phyloP scores from a whole-genome alignment of 2,797 vertebrate genomes.

The Parambassis ranga region DNA sequence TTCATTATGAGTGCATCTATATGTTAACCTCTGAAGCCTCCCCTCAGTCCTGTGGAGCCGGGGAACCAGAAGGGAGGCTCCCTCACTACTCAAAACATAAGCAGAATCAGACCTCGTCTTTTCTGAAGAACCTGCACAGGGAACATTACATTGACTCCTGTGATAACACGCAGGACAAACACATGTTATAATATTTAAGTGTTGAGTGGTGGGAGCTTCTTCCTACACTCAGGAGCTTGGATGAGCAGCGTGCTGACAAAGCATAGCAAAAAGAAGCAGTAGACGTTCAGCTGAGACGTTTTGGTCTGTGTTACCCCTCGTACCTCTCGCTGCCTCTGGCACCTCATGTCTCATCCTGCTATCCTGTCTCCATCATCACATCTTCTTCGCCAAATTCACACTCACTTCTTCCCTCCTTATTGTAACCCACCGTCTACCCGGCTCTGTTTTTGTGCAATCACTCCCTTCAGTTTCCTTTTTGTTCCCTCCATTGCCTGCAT shows the following conservation, averaged over 20 bases:
- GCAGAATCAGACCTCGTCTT: no score
- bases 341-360: conserved; percentile 26
- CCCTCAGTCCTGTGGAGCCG: no score
- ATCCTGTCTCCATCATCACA: conserved; percentile 36
- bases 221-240: conserved; percentile 26
- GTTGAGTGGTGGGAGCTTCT: conserved; percentile 24
- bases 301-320: conserved; percentile 20
- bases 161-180: conserved; percentile 8
- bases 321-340: conserved; percentile 12
- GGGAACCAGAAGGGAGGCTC: no score
- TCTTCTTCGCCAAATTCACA: conserved; percentile 39
- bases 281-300: conserved; percentile 23
- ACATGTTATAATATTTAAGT: neutral
- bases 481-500: conserved; percentile 32
- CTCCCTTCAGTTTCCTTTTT: conserved; percentile 21
- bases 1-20: no score
- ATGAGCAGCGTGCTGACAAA: conserved; percentile 33
- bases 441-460: conserved; percentile 36
- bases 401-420: conserved; percentile 29
- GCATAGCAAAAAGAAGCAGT: conserved; percentile 33
- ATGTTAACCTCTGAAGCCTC: no score
- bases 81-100: no score
- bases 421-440: conserved; percentile 34
- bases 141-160: conserved; percentile 12
- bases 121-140: no score